phyloP scores from a whole-genome alignment of 1,140 invertebrate genomes.

The Conus betulinus region DNA sequence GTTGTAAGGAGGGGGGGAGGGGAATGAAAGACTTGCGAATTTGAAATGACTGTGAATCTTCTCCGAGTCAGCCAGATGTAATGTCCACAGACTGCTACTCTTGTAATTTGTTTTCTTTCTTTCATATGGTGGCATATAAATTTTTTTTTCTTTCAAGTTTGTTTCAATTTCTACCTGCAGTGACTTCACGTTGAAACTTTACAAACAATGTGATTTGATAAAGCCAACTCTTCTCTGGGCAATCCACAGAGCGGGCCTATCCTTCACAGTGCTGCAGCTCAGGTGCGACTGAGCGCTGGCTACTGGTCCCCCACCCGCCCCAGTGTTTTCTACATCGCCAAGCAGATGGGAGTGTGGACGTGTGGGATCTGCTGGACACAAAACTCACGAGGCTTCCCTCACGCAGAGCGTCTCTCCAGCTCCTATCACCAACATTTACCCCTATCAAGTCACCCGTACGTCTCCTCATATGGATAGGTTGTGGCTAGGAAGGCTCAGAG shows the following conservation, averaged over 20 bases:
- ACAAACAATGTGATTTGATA: slow-evolving; percentile 1
- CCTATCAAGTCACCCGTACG: slow-evolving; percentile 70
- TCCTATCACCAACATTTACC: slow-evolving; percentile 70
- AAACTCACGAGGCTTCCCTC: slow-evolving; percentile 75
- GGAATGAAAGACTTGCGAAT: too few species aligned
- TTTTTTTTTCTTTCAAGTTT: too few species aligned
- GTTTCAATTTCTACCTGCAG: too few species aligned
- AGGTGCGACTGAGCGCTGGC: slow-evolving; percentile 65
- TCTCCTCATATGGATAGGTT: neutral
- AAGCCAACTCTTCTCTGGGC: slow-evolving; percentile 17
- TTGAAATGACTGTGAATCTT: too few species aligned
- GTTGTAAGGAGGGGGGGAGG: too few species aligned
- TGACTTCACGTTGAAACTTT: too few species aligned
- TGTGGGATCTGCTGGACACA: slow-evolving; percentile 78
- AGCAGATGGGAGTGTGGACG: slow-evolving; percentile 76
- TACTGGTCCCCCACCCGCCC: slow-evolving; percentile 76
- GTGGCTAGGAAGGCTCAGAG: too few species aligned
- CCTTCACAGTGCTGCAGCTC: slow-evolving; percentile 62
- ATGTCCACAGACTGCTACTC: too few species aligned
- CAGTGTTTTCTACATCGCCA: slow-evolving; percentile 76
- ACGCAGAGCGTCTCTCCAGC: slow-evolving; percentile 73
- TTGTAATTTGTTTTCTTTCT: too few species aligned
- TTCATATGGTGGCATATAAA: too few species aligned
- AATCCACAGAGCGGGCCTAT: slow-evolving; percentile 71
- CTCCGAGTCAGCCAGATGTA: too few species aligned